Evolutionary conservation across 2,113 vertebrate species (phyloP).

Genomic region (Platycercus adscitus): DNA sequence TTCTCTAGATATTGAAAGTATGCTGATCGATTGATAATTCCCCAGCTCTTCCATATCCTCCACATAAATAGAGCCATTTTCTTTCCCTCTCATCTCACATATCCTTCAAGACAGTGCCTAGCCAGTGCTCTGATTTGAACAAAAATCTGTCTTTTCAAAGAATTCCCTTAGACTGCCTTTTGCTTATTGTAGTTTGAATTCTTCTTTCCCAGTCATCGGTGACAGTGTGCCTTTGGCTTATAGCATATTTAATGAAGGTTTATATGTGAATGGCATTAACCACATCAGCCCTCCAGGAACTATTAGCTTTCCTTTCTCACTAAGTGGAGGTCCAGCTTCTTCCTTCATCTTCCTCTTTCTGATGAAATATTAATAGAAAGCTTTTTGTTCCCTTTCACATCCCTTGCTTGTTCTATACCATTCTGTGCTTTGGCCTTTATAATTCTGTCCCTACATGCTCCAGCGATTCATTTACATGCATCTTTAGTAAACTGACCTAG

Average conservation of each 20-base stretch:
- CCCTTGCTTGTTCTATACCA: background rate
- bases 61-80: background rate
- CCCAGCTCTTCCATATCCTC: background rate
- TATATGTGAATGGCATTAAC: background rate
- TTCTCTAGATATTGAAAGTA: background rate
- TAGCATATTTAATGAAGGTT: background rate
- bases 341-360: background rate
- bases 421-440: background rate
- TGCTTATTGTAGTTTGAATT: background rate
- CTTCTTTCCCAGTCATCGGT: background rate
- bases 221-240: background rate
- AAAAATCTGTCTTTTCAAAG: background rate
- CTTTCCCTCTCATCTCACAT: background rate
- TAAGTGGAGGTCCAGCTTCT: background rate
- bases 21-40: background rate
- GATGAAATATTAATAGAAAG: slow-evolving; percentile 21
- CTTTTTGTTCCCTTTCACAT: background rate
- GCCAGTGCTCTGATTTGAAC: background rate
- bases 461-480: background rate
- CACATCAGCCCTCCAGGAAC: background rate
- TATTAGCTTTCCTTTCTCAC: background rate
- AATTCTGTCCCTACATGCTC: background rate
- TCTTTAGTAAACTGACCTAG: background rate
- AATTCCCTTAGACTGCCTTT: background rate
- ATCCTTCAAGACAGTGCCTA: background rate